These are phyloP conservation scores for Pseudotriccus pelzelni DNA, from an alignment of 2,797 vertebrate genomes.

Conservation along the genomic window DNA sequence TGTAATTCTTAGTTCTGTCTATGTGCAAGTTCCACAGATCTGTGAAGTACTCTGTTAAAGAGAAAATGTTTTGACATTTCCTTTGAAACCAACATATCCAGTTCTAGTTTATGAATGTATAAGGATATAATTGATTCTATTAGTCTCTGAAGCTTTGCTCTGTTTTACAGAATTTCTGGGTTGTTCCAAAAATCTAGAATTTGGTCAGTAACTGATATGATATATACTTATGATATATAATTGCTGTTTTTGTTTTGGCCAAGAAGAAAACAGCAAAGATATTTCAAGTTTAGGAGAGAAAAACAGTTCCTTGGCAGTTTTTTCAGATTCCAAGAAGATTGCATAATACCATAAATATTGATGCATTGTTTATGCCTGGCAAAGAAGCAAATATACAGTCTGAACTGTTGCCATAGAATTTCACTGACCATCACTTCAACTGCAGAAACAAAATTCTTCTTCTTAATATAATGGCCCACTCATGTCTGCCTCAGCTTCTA, in stretches of 20 bases:
- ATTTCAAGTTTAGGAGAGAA: constrained; percentile 21
- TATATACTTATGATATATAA: not conserved
- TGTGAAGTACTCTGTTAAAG: constrained; percentile 3
- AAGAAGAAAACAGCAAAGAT: constrained; percentile 41
- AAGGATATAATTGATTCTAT: not conserved
- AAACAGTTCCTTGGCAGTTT: constrained; percentile 1
- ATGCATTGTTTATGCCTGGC: constrained; percentile 45
- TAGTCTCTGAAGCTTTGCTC: not conserved
- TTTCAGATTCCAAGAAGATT: constrained; percentile 46
- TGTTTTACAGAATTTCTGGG: not conserved
- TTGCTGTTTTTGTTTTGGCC: not conserved
- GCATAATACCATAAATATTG: constrained; percentile 54
- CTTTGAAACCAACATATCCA: not conserved
- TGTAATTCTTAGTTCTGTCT: not conserved
- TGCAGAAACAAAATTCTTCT: constrained; percentile 34
- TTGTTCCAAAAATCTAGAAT: constrained; percentile 17
- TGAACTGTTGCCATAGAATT: constrained; percentile 45
- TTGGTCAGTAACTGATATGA: not conserved
- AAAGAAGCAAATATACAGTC: constrained; percentile 30
- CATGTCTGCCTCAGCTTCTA: not conserved
- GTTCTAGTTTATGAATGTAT: not conserved
- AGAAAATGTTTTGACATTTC: constrained; percentile 42
- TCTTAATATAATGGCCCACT: not conserved
- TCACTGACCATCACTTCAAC: constrained; percentile 53
- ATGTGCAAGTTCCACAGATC: not conserved